Base-by-base conservation (phyloP, 2,888 invertebrate species). In the Epiblema foenella region DNA sequence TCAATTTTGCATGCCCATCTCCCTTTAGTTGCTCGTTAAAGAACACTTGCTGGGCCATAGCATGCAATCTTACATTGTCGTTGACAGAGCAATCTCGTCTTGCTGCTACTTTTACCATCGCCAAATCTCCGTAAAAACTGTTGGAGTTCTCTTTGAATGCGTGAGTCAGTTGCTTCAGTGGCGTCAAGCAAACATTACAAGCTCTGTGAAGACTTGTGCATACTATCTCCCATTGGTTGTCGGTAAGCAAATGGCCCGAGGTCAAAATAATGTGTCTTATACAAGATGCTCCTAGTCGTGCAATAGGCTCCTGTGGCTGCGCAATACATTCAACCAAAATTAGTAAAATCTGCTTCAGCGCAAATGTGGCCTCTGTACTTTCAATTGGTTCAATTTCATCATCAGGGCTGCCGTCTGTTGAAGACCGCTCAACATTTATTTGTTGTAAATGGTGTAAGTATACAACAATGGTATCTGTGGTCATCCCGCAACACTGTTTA, bases 71-170 rank as follows among this genome's bases (percentile, higher is more conserved):
- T 49, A 97, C 96, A 81, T 97, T 96, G 83, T 98, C 98, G 75
- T 96, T 96, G 12, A 96, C 94, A 1, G 97, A 96, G 81, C 97
- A 97, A 85, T 98, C 98, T 72, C 97, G 95, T 59, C 98, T 94
- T 0, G 98, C 98, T 1, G 98, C 98, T 9, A 98, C 98, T 94
- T 98, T 98, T 0, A 98, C 98, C 72, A 98, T 98, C 11, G 97
- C 97, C 76, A 96, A 93, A 87, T 98, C 98, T 0, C 98, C 98
- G 85, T 98, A 98, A 89, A 98, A 99, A 83, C 98, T 98, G 80
- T 98, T 97, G 0, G 98, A 98, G 83, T 98, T 96, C 78, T 97
- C 96, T 80, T 97, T 96, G 86, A 98, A 99, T 49, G 98, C 98
- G 81, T 97, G 95, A 70, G 98, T 98, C 51, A 99, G 93, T 89